A percentile compares a stretch with the other conserved stretches of the same genome.
These are phyloP conservation scores for Varanus komodoensis DNA, from an alignment of 2,113 vertebrate species.

Conservation along the genomic window DNA sequence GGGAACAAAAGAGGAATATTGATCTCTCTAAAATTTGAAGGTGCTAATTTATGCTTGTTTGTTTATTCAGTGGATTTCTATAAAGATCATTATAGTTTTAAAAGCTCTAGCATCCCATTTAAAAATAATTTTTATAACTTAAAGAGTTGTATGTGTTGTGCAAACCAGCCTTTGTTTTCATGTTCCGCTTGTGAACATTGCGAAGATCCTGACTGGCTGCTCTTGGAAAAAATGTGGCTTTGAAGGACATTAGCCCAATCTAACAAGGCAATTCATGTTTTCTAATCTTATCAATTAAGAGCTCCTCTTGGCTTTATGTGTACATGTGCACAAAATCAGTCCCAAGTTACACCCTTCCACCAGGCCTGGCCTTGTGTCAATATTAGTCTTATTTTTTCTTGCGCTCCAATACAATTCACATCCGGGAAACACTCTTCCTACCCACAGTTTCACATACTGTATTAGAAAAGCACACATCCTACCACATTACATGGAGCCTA, in stretches of 20 bases:
- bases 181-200: not conserved
- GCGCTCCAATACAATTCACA: not conserved
- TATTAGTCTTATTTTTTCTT: constrained; percentile 8
- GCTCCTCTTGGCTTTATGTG: not conserved
- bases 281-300: not conserved
- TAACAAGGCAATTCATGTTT: not conserved
- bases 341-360: not conserved
- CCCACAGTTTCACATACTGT: not conserved
- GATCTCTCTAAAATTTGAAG: too few species aligned
- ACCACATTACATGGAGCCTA: not conserved
- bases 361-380: constrained; percentile 23
- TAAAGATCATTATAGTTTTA: too few species aligned
- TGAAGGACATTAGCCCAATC: not conserved
- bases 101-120: too few species aligned
- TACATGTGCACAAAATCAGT: not conserved
- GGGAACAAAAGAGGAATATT: too few species aligned
- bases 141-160: too few species aligned
- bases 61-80: too few species aligned
- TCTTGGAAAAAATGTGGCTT: not conserved
- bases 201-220: not conserved
- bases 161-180: not conserved
- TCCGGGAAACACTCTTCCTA: not conserved
- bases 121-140: too few species aligned
- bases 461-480: not conserved
- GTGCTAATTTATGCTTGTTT: too few species aligned